Conservation (phyloP, 2,888 invertebrate genomes). For the Drosophila paracracens region DNA sequence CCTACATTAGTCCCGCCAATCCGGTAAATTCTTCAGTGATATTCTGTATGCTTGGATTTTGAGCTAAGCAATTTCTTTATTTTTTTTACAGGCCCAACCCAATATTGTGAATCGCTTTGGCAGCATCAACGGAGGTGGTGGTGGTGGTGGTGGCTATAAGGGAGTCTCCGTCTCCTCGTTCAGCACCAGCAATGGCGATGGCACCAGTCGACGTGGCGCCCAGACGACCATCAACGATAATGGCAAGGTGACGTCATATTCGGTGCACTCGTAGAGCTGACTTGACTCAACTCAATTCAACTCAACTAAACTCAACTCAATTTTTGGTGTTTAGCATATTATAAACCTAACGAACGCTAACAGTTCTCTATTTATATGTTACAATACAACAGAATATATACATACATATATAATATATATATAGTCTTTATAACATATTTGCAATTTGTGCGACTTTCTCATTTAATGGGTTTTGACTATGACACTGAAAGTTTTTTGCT, state of each 20-base stretch:
- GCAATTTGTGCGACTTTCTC: constrained; percentile 35
- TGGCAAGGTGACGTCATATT: constrained; percentile 89
- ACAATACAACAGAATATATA: constrained; percentile 11
- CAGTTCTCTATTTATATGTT: constrained; percentile 43
- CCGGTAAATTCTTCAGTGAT: constrained; percentile 84
- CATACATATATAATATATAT: constrained; percentile 25
- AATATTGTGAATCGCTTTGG: constrained; percentile 77
- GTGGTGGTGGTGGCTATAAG: constrained; percentile 80
- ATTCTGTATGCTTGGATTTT: neutral
- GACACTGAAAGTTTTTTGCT: constrained; percentile 53
- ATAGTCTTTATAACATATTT: constrained; percentile 22
- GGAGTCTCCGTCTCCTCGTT: constrained; percentile 89
- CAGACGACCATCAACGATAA: constrained; percentile 90
- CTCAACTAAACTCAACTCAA: constrained; percentile 9
- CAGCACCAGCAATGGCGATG: constrained; percentile 88
- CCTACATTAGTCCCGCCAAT: constrained; percentile 87
- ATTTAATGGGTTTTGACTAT: constrained; percentile 40
- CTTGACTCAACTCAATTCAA: neutral
- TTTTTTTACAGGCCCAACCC: constrained; percentile 68
- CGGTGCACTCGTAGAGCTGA: constrained; percentile 77
- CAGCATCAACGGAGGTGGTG: constrained; percentile 17
- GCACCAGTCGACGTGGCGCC: constrained; percentile 86
- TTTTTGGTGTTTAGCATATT: constrained; percentile 45
- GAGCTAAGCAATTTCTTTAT: neutral
- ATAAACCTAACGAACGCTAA: constrained; percentile 22